Conservation (phyloP, 2,113 vertebrate species). For the Lagenorhynchus albirostris region DNA sequence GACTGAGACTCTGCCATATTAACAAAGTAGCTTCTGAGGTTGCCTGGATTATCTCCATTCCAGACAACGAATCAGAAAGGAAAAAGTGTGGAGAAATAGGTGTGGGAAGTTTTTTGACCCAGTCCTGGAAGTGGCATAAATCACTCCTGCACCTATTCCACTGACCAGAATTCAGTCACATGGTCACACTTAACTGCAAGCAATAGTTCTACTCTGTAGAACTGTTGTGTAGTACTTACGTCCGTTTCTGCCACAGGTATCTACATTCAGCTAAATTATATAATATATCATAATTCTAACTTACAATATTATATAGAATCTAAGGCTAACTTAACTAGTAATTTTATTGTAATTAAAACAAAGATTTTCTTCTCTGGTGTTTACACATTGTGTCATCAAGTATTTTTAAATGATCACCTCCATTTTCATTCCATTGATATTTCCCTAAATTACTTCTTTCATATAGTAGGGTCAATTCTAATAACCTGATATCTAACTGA, state of each 20-base stretch:
- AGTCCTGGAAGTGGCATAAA: not conserved
- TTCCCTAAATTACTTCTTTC: conserved; percentile 17
- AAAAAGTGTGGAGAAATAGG: not conserved
- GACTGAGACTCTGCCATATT: not conserved
- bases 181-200: not conserved
- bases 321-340: not conserved
- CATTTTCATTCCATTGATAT: not conserved
- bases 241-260: not conserved
- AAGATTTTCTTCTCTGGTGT: not conserved
- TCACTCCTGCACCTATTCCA: not conserved
- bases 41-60: not conserved
- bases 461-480: not conserved
- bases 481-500: not conserved
- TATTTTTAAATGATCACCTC: not conserved
- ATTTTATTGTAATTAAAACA: conserved; percentile 1
- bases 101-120: not conserved
- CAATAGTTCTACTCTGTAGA: not conserved
- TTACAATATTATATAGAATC: not conserved
- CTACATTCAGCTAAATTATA: not conserved
- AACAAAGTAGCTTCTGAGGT: not conserved
- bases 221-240: not conserved
- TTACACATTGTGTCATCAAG: not conserved
- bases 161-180: not conserved
- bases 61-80: not conserved
- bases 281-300: not conserved